Conservation (phyloP, 37 sponge, comb jelly and placozoan genomes). For the Aphrocallistes beatrix region DNA sequence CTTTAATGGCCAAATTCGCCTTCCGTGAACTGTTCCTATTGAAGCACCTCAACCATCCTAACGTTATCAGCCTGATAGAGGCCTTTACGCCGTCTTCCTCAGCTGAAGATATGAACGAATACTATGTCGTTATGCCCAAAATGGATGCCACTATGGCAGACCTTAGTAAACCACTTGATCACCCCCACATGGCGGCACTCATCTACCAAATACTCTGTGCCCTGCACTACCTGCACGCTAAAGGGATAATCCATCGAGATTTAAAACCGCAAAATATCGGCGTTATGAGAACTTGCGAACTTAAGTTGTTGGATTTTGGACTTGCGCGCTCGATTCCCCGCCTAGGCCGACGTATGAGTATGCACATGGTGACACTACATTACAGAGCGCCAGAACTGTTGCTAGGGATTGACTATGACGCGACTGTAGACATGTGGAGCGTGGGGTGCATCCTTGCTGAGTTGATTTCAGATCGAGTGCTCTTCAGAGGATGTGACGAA, state of each 20-base stretch:
- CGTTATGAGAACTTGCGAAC: slow-evolving; percentile 3
- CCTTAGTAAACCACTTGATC: not conserved
- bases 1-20: not conserved
- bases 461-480: not conserved
- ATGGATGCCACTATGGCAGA: slow-evolving; percentile 14
- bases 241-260: slow-evolving; percentile 11
- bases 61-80: not conserved
- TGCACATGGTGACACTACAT: slow-evolving; percentile 1
- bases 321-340: not conserved
- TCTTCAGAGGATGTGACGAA: not conserved
- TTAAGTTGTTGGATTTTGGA: not conserved
- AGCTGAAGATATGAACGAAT: not conserved
- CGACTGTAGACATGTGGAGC: slow-evolving; percentile 12
- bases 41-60: not conserved
- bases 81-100: not conserved
- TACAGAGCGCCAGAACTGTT: slow-evolving; percentile 18
- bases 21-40: not conserved
- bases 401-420: not conserved
- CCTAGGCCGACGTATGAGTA: not conserved
- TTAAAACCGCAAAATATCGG: not conserved
- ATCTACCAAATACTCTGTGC: not conserved
- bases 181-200: not conserved
- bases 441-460: not conserved
- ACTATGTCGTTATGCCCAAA: not conserved
- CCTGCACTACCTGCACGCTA: not conserved